Base-by-base conservation (phyloP, 2,888 invertebrate species). In the Andrena haemorrhoa region DNA sequence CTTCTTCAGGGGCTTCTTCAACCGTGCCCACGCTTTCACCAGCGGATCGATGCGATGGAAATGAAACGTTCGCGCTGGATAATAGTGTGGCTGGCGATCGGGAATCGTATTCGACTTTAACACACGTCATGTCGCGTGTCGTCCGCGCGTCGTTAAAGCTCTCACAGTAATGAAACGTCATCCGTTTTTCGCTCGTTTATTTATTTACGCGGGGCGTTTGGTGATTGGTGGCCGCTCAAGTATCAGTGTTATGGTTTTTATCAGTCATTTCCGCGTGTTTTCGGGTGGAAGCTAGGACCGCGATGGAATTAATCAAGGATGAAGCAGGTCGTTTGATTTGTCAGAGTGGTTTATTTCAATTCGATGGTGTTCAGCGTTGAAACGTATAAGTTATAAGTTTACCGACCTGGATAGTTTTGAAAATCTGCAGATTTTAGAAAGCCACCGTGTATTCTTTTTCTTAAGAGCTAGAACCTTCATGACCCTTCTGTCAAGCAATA, bases 11-110 rank as follows among this genome's bases (percentile, higher is more conserved):
- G 20, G 26, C 26, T 26, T 20, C 56, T 60, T 10, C 29, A 58
- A 10, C 23, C n/a, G 26, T 26, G 41, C 4, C 2, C 31, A 0
- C 72, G 16, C 20, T 64, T 65, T 65, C 56, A n/a, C 56, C 10
- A 20, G 33, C 53, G 26, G 65, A 60, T 76, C 70, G 76, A 65
- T 56, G 49, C 7, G 58, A 33, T 58, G 63, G 71, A 64, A 71
- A 61, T 56, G 71, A 61, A 56, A 71, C 70, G 71, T 56, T 56
- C 31, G 51, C 33, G 51, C 8, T 2, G 16, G 20, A 51, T 63
- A 72, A 72, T 72, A 51, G 41, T n/a, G 5, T 47, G 31, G n/a
- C 60, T 47, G 10, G 12, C 8, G 60, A 47, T 56, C 47, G 47
- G 31, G 60, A 29, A 70, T 2, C 35, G 26, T 12, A 29, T 41